Percentiles rank a stretch among this genome's conserved stretches.
Conservation (phyloP, 2,888 invertebrate genomes). For the Brachyptera risi region DNA sequence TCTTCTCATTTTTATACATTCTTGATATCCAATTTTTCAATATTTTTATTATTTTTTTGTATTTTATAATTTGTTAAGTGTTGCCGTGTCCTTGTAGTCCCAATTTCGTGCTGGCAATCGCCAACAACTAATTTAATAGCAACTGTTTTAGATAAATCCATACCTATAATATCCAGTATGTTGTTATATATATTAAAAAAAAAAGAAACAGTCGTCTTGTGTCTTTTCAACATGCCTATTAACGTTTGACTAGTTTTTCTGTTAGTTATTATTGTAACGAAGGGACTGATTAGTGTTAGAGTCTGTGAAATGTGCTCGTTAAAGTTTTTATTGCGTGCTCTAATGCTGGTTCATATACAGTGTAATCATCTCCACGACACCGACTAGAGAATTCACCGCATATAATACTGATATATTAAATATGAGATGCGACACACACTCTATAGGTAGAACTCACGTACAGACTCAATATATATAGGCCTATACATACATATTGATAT, state of each 20-base stretch:
- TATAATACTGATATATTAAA: too few species aligned
- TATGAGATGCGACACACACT: too few species aligned
- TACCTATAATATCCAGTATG: neutral
- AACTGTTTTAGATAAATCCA: neutral
- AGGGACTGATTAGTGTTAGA: constrained; percentile 19
- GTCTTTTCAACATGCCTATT: constrained; percentile 21
- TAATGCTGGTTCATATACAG: constrained; percentile 20
- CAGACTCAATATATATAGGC: too few species aligned
- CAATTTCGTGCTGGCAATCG: constrained; percentile 18
- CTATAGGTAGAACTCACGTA: too few species aligned
- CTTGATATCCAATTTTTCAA: neutral
- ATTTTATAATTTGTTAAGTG: neutral
- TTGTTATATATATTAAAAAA: constrained; percentile 15
- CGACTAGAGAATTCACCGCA: neutral
- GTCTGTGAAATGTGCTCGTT: constrained; percentile 19
- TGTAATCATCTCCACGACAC: constrained; percentile 15
- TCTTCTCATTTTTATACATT: neutral
- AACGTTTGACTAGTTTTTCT: constrained; percentile 15
- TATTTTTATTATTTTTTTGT: constrained; percentile 2
- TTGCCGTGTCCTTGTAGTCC: constrained; percentile 18
- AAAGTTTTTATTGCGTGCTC: constrained; percentile 20
- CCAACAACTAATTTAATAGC: constrained; percentile 20
- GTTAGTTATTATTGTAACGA: constrained; percentile 19
- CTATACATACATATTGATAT: too few species aligned
- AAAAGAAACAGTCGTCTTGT: constrained; percentile 12